phyloP scores from a whole-genome alignment of 2,888 invertebrate species.

The Sesamia inferens region DNA sequence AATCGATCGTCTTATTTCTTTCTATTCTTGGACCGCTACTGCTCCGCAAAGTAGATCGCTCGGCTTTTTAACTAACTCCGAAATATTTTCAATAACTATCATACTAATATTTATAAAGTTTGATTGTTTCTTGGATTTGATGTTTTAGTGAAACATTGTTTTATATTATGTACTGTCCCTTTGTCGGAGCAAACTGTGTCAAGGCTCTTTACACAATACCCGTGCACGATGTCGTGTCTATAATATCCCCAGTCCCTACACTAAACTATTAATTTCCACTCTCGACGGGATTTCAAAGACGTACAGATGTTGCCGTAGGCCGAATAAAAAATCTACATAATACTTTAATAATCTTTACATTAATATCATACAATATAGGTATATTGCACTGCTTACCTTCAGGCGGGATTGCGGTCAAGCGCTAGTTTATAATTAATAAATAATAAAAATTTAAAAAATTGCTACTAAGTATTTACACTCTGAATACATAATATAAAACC shows the following conservation, averaged over 20 bases:
- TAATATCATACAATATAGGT: too few species aligned
- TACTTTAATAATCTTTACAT: not conserved
- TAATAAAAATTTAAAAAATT: too few species aligned
- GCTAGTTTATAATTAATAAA: too few species aligned
- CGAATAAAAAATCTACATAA: not conserved
- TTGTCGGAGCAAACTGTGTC: constrained; percentile 31
- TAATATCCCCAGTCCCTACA: constrained; percentile 3
- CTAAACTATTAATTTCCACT: constrained; percentile 2
- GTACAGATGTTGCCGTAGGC: not conserved
- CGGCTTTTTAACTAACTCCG: constrained; percentile 5
- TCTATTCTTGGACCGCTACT: constrained; percentile 23
- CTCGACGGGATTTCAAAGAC: constrained; percentile 1
- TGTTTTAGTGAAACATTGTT: not conserved
- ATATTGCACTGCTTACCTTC: too few species aligned
- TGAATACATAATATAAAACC: too few species aligned
- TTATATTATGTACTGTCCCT: constrained; percentile 18
- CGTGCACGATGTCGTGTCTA: constrained; percentile 19
- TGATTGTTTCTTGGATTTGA: not conserved
- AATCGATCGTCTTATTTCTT: constrained; percentile 32
- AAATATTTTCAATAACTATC: constrained; percentile 5
- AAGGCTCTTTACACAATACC: constrained; percentile 19
- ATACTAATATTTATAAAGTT: not conserved
- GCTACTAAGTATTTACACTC: too few species aligned
- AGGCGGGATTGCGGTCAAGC: too few species aligned
- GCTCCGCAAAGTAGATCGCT: constrained; percentile 10